These are phyloP conservation scores for Drosophila persimilis DNA, from an alignment of 1,140 invertebrate genomes.

Conservation along the genomic window DNA sequence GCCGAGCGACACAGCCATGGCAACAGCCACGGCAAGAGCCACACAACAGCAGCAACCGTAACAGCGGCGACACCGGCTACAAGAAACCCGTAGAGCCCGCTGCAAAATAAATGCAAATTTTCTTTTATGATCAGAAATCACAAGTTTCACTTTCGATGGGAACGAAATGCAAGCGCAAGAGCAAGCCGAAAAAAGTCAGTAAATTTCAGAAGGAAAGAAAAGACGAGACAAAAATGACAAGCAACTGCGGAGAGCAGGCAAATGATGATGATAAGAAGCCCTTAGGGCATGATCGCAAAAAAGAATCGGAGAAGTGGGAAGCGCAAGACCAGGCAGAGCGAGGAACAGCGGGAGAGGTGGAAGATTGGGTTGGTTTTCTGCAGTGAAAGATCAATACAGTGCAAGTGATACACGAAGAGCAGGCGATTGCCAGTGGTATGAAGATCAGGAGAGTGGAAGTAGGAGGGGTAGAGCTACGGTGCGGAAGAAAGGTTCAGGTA, in stretches of 20 bases:
- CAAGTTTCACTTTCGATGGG: slow-evolving; percentile 71
- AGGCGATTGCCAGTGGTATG: too few relatives aligned
- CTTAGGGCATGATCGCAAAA: slow-evolving; percentile 48
- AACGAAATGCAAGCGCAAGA: slow-evolving; percentile 31
- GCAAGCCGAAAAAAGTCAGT: slow-evolving; percentile 11
- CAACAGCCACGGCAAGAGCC: slow-evolving; percentile 21
- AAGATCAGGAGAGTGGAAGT: too few relatives aligned
- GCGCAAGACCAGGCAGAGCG: slow-evolving; percentile 16
- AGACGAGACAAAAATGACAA: slow-evolving; percentile 32
- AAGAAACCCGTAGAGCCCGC: slow-evolving; percentile 25
- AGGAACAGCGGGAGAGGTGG: not conserved
- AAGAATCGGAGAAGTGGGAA: not conserved
- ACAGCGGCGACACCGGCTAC: slow-evolving; percentile 24
- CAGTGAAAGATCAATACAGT: too few relatives aligned
- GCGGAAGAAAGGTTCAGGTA: too few relatives aligned
- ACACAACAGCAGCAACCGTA: slow-evolving; percentile 15
- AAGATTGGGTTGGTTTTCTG: too few relatives aligned
- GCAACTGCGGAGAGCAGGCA: slow-evolving; percentile 10
- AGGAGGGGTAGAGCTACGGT: too few relatives aligned
- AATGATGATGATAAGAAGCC: slow-evolving; percentile 44
- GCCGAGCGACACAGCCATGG: slow-evolving; percentile 30
- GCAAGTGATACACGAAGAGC: too few relatives aligned
- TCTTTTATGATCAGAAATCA: slow-evolving; percentile 50
- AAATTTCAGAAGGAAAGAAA: slow-evolving; percentile 11
- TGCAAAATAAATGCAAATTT: slow-evolving; percentile 76